Percentiles rank a stretch among this genome's conserved stretches.
Evolutionary conservation across 1,140 invertebrate species (phyloP).

Genomic region (Colletes gigas): DNA sequence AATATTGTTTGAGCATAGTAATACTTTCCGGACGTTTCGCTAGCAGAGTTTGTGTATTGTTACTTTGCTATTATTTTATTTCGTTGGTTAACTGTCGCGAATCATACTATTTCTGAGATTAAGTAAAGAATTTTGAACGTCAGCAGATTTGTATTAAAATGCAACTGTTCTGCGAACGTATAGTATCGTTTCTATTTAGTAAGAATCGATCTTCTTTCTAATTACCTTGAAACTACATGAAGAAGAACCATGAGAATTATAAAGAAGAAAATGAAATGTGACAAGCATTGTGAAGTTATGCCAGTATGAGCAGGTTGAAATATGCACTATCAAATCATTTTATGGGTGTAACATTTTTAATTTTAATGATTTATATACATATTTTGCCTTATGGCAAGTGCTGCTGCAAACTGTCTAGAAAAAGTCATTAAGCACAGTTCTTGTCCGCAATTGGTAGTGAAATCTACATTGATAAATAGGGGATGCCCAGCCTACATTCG

Average conservation of each 20-base stretch:
- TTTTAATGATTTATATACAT: constrained; percentile 20
- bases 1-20: constrained; percentile 13
- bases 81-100: neutral
- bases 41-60: neutral
- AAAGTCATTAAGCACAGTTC: constrained; percentile 28
- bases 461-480: constrained; percentile 70
- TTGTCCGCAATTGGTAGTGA: constrained; percentile 58
- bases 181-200: constrained; percentile 11
- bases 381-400: constrained; percentile 29
- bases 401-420: constrained; percentile 14
- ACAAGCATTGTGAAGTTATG: constrained; percentile 30
- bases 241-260: neutral
- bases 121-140: neutral
- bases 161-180: neutral
- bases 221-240: constrained; percentile 9
- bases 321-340: constrained; percentile 31
- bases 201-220: constrained; percentile 17
- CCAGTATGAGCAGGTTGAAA: constrained; percentile 1
- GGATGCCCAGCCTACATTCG: constrained; percentile 81
- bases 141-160: constrained; percentile 26
- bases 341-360: constrained; percentile 30
- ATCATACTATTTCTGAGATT: constrained; percentile 1
- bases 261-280: constrained; percentile 37
- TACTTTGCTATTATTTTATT: neutral
- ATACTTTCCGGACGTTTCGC: constrained; percentile 6